Evolutionary conservation across 2,113 vertebrate species (phyloP), one percentile per base, ranked within the genome.

Genomic region (Zosterops hypoxanthus): DNA sequence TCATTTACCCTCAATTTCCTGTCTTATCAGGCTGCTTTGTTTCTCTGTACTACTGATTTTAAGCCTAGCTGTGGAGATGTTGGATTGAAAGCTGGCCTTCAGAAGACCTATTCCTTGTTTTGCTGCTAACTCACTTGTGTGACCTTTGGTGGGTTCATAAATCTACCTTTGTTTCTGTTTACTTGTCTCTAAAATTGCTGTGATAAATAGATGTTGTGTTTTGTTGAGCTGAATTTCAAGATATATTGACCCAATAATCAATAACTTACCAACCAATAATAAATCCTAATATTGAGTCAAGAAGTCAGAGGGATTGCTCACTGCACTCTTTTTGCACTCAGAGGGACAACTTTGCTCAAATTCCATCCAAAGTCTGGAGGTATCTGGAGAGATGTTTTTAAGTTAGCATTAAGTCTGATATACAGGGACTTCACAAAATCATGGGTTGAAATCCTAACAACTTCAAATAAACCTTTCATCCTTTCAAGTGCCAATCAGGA

Each of bases 391-490:
- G 41, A 31, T 65, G n/a, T 81, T 85, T 95, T 59, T 31, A 84
- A 39, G 29, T 44, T 82, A 77, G 12, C 13, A 17, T 16, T 34
- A 53, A 57, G 31, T 34, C 47, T 75, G n/a, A 66, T 56, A 60
- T 16, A 78, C 0, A 3, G 24, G 44, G 25, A 52, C 26, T 82
- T 86, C 19, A 44, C 34, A 19, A 88, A 94, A 91, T 56, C 47
- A 46, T 0, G 41, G 34, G 33, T 92, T 92, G 93, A 92, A 94
- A 82, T 90, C 49, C 31, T 70, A 75, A 84, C 13, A 55, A 84
- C 69, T 92, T 96, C 83, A 96, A 92, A 95, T 84, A 92, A 97
- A 89, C 69, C 61, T 84, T 92, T 94, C 71, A 91, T 91, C 60
- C 57, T 95, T 94, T 91, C 81, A 95, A 91, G 80, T 95, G 92